Evolutionary conservation across 2,888 invertebrate species (phyloP).

Genomic region (Protodeltote pygarga): DNA sequence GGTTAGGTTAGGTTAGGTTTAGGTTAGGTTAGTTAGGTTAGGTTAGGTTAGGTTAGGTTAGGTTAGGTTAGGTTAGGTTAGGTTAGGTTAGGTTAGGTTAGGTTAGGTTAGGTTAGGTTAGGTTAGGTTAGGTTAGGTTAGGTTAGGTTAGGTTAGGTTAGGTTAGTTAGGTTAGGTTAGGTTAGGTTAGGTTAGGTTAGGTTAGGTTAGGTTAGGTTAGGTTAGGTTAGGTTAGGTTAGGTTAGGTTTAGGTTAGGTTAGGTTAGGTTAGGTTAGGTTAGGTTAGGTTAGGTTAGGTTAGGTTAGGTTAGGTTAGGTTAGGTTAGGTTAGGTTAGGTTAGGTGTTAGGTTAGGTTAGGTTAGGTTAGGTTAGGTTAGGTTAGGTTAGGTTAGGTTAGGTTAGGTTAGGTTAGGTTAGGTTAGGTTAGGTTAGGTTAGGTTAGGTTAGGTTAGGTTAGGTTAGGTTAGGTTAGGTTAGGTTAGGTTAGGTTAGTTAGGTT

Average conservation of each 20-base stretch:
- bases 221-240: conserved; percentile 22
- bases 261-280: conserved; percentile 34
- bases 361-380: conserved; percentile 38
- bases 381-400: conserved; percentile 39
- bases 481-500: conserved; percentile 36
- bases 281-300: conserved; percentile 18
- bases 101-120: conserved; percentile 30
- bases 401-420: conserved; percentile 41
- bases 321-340: conserved; percentile 25
- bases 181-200: conserved; percentile 23
- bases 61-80: conserved; percentile 4
- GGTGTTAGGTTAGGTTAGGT: conserved; percentile 37
- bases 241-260: conserved; percentile 33
- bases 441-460: conserved; percentile 36
- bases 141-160: conserved; percentile 36
- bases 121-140: conserved; percentile 28
- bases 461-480: conserved; percentile 18
- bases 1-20: conserved; percentile 42
- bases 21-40: conserved; percentile 24
- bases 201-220: conserved; percentile 31
- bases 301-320: conserved; percentile 17
- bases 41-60: conserved; percentile 13
- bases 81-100: conserved; percentile 33
- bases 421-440: conserved; percentile 41
- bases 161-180: conserved; percentile 35